A percentile compares a stretch with the other conserved stretches of the same genome.
phyloP scores from a whole-genome alignment of 2,797 vertebrate species.

The Enteromius viviparus region DNA sequence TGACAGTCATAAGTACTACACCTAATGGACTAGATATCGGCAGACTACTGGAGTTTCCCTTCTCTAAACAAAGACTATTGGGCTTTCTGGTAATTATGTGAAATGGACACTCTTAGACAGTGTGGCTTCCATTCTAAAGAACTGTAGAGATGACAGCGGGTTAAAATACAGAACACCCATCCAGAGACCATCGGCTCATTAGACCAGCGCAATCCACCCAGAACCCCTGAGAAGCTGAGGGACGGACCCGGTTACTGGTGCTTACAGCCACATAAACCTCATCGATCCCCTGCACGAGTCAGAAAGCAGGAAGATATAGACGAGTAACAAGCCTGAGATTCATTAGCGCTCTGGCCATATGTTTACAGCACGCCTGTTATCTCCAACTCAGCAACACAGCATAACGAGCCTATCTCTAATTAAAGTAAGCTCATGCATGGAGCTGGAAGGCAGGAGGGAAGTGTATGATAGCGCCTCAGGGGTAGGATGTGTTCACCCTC shows the following conservation, averaged over 20 bases:
- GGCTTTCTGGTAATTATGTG: not conserved
- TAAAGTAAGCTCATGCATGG: slow-evolving; percentile 55
- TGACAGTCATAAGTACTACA: not conserved
- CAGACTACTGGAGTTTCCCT: not conserved
- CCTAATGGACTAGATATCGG: not conserved
- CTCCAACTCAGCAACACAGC: slow-evolving; percentile 37
- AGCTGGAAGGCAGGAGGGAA: slow-evolving; percentile 34
- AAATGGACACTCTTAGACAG: not conserved
- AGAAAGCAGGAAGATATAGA: slow-evolving; percentile 24
- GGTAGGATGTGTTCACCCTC: slow-evolving; percentile 24
- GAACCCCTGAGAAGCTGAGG: not conserved
- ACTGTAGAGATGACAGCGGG: not conserved
- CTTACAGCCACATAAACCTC: slow-evolving; percentile 44
- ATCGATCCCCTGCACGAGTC: slow-evolving; percentile 50
- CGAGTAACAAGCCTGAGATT: slow-evolving; percentile 53
- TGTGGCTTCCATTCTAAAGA: not conserved
- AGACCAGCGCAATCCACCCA: not conserved
- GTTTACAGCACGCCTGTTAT: slow-evolving; percentile 49
- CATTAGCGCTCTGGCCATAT: slow-evolving; percentile 49
- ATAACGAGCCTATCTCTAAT: slow-evolving; percentile 57
- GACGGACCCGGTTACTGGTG: not conserved
- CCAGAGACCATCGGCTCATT: not conserved
- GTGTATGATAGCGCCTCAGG: slow-evolving; percentile 9
- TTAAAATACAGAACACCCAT: not conserved
- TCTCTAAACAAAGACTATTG: slow-evolving; percentile 10